Percentiles rank a stretch among this genome's conserved stretches.
These are phyloP conservation scores for Rhagonycha fulva DNA, from an alignment of 2,888 invertebrate species.

Conservation along the genomic window DNA sequence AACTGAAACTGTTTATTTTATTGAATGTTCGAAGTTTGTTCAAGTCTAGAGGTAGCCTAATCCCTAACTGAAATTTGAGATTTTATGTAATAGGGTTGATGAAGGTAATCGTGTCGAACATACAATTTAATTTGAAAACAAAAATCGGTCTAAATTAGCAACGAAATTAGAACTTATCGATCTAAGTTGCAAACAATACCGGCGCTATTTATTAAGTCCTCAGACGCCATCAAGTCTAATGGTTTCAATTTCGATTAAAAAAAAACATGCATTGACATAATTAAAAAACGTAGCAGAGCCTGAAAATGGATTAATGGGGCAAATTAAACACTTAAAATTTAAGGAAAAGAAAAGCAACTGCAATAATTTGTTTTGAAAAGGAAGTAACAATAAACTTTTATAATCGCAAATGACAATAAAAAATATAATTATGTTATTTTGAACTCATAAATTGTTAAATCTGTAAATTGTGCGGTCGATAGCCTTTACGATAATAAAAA, in stretches of 20 bases:
- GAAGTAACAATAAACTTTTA: not conserved
- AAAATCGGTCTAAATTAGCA: not conserved
- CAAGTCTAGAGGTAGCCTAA: too few species aligned
- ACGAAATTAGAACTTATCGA: constrained; percentile 11
- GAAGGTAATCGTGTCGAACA: not conserved
- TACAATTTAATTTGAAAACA: not conserved
- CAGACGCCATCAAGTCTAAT: constrained; percentile 15
- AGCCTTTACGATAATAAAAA: not conserved
- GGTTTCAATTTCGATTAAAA: constrained; percentile 5
- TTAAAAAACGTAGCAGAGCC: not conserved
- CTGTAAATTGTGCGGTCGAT: not conserved
- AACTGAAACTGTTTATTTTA: too few species aligned
- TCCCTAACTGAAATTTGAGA: too few species aligned
- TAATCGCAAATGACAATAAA: not conserved
- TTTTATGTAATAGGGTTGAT: not conserved
- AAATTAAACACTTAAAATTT: not conserved
- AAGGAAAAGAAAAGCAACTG: not conserved
- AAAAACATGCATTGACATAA: not conserved
- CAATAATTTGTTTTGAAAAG: not conserved
- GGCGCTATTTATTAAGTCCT: constrained; percentile 3
- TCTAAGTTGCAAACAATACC: constrained; percentile 5
- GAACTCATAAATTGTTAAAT: not conserved
- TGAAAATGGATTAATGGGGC: not conserved
- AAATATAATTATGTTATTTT: not conserved
- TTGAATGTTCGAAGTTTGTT: too few species aligned